Conservation (phyloP, 1,140 invertebrate species). For the Mactra quadrangularis region DNA sequence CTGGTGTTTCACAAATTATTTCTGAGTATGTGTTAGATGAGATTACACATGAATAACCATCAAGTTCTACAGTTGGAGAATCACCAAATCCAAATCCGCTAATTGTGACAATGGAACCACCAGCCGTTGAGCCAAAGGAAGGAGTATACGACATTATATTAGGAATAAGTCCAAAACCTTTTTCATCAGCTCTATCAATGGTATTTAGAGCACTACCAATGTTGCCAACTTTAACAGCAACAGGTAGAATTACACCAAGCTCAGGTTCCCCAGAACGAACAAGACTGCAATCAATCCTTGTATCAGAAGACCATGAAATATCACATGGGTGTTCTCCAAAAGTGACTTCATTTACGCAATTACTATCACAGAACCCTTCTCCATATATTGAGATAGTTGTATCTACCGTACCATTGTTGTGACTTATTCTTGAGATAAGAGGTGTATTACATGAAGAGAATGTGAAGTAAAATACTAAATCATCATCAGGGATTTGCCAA, state of each 20-base stretch:
- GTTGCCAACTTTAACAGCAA: slow-evolving; percentile 68
- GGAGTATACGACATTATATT: slow-evolving; percentile 62
- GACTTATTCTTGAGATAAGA: slow-evolving; percentile 55
- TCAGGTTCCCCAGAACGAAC: slow-evolving; percentile 46
- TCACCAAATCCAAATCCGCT: slow-evolving; percentile 64
- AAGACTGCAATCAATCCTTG: slow-evolving; percentile 45
- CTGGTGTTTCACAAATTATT: slow-evolving; percentile 51
- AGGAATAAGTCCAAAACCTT: slow-evolving; percentile 66
- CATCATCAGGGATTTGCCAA: too few relatives aligned
- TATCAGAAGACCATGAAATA: slow-evolving; percentile 13
- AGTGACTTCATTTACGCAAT: slow-evolving; percentile 69
- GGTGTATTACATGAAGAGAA: slow-evolving; percentile 70
- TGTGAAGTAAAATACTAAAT: slow-evolving; percentile 67
- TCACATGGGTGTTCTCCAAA: slow-evolving; percentile 55
- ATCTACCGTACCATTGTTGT: slow-evolving; percentile 60
- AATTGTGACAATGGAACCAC: slow-evolving; percentile 67
- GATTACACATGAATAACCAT: slow-evolving; percentile 30
- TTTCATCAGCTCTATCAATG: slow-evolving; percentile 24
- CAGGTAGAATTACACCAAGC: slow-evolving; percentile 57
- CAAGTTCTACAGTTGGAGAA: slow-evolving; percentile 26
- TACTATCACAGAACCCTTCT: slow-evolving; percentile 61
- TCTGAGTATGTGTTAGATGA: slow-evolving; percentile 31
- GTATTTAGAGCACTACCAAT: slow-evolving; percentile 66
- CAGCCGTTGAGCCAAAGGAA: slow-evolving; percentile 64
- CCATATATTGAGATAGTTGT: slow-evolving; percentile 66